Evolutionary conservation across 2,113 vertebrate genomes (phyloP), one percentile per base, ranked within the genome.

Genomic region (Xiphias gladius): DNA sequence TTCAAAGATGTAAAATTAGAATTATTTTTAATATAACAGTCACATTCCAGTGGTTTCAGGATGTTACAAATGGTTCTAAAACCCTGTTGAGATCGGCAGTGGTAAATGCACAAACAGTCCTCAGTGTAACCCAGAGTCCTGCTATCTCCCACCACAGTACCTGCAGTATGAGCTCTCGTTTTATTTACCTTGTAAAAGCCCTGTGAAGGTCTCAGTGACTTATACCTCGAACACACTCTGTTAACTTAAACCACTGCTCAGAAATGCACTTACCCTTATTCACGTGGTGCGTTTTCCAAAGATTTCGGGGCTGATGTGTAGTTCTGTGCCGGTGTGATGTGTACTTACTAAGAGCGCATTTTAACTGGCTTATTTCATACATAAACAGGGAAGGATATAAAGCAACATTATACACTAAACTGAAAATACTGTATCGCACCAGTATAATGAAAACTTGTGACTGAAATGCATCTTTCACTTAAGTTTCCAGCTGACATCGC

Each of bases 151-250:
- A 66, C 58, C 78, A 54, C 78, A 85, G 65, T n/a, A 48, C 26
- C 22, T 54, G 57, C 57, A 76, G 67, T 81, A 52, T 67, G 54
- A 72, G 48, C 50, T 24, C 46, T 20, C 14, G 61, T 43, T 83
- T 84, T 76, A 73, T 83, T 80, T 73, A 76, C 50, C 76, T 76
- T 66, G 64, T 67, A 70, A 64, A 79, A 63, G 16, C 39, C 64
- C 12, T 12, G 71, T 84, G 66, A 70, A 65, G 37, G 63, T 72
- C 75, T 69, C 64, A 62, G 26, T 61, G 48, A 73, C 68, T 41
- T 61, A n/a, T 2, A 35, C 9, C 73, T 46, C 12, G 0, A 14
- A 54, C 59, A 35, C 58, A 57, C 24, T 58, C 20, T 37, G 46
- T 24, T 50, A 20, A 65, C n/a, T 22, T 17, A 24, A 20, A 39